Base-by-base conservation (phyloP, 2,888 invertebrate genomes). In the Acrocyrtus sp. region DNA sequence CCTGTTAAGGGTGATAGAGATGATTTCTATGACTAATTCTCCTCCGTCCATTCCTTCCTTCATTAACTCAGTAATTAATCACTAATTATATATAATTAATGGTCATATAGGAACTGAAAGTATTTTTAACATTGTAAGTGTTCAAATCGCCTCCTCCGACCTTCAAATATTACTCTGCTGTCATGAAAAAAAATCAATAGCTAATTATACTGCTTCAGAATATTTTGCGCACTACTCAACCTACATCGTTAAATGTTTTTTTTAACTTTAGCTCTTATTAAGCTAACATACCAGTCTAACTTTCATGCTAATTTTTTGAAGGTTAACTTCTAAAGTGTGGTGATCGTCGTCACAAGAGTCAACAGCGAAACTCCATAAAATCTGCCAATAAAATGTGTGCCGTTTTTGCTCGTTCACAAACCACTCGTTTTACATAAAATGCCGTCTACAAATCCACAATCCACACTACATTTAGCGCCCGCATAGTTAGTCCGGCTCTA, bases 301-400 rank as follows among this genome's bases (percentile, higher is more conserved):
- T 62, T 50, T 65, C 34, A 15, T 21, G 43, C 58, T 45, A 50
- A 51, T 48, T 57, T 58, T 67, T 58, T 58, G 67, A 67, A 67
- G 67, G 67, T 58, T 67, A 67, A 67, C 67, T 51, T 51, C 51
- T 67, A 50, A 67, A 67, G n/a, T n/a, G n/a, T n/a, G n/a, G n/a
- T n/a, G n/a, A 45, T 15, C 45, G 10, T 26, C 39, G 43, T 58
- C 27, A 58, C 27, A 27, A 10, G n/a, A 27, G 6, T 17, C 21
- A 51, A 15, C 51, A 5, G 27, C n/a, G n/a, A 51, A 51, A 26
- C 27, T 6, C 29, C 51, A 51, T 51, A 27, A 56, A 56, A 53
- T 15, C 17, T 56, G 56, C 56, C 56, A 39, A 39, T 41, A 56
- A n/a, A n/a, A n/a, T n/a, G 56, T 41, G 8, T 29, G 12, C 45